Evolutionary conservation across 2,888 invertebrate genomes (phyloP).

Genomic region (Leptopilina myrica): DNA sequence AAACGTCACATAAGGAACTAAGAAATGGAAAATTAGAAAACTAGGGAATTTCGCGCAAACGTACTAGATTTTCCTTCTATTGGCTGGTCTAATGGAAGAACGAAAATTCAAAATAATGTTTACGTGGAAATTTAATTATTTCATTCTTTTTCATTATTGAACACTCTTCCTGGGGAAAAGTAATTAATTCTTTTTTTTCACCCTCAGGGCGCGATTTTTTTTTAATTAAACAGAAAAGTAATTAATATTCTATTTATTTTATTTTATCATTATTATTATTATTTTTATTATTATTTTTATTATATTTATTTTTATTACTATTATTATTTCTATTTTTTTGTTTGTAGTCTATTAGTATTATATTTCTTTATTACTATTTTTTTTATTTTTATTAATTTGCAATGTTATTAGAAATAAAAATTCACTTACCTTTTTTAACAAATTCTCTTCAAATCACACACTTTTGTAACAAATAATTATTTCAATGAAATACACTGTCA

Average conservation of each 20-base stretch:
- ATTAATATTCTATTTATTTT: too few relatives aligned
- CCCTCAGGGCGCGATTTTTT: too few relatives aligned
- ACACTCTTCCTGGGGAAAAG: too few relatives aligned
- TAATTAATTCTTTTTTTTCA: too few relatives aligned
- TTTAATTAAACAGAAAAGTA: too few relatives aligned
- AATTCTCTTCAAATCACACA: not conserved
- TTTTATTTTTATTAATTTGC: not conserved
- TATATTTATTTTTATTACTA: too few relatives aligned
- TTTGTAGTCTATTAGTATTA: too few relatives aligned
- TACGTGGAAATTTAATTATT: not conserved
- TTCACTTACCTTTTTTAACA: not conserved
- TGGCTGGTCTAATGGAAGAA: not conserved
- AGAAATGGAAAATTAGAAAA: not conserved
- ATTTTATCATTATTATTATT: too few relatives aligned
- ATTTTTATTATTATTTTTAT: too few relatives aligned
- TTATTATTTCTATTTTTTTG: too few relatives aligned
- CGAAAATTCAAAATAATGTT: conserved; percentile 1
- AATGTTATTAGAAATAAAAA: not conserved
- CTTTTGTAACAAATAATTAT: not conserved
- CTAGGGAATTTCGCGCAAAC: conserved; percentile 9
- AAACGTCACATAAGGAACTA: conserved; percentile 23
- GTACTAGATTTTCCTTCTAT: not conserved
- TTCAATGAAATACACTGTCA: too few relatives aligned
- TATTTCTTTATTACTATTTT: too few relatives aligned
- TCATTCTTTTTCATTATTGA: not conserved